These are phyloP conservation scores for Campoplex nolae DNA, from an alignment of 2,888 invertebrate genomes.

Conservation along the genomic window DNA sequence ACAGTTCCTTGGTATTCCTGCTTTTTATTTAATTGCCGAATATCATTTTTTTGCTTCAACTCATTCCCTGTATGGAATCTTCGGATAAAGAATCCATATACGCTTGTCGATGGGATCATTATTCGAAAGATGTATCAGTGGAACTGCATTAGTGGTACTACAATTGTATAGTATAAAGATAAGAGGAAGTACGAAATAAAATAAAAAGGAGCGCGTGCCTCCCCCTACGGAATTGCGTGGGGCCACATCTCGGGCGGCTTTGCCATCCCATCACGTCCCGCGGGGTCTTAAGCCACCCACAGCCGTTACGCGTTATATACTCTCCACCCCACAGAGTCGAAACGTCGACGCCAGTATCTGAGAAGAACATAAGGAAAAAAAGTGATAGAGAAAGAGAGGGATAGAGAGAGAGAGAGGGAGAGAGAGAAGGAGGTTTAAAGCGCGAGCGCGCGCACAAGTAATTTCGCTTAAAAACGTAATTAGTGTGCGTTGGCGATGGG, in stretches of 20 bases:
- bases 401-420: not conserved
- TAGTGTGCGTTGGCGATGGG: constrained; percentile 80
- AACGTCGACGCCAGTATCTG: constrained; percentile 61
- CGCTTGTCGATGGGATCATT: not conserved
- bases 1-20: not conserved
- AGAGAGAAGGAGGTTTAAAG: constrained; percentile 15
- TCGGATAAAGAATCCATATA: not conserved
- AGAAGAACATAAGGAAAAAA: constrained; percentile 13
- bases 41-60: not conserved
- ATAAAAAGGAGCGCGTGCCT: constrained; percentile 53
- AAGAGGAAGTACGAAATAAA: constrained; percentile 52
- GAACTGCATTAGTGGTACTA: not conserved
- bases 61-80: not conserved
- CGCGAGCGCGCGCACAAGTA: constrained; percentile 77
- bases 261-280: constrained; percentile 57
- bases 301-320: constrained; percentile 55
- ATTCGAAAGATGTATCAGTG: not conserved
- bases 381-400: too few relatives aligned
- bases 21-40: too few relatives aligned
- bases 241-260: constrained; percentile 46
- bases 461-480: constrained; percentile 84
- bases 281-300: constrained; percentile 68
- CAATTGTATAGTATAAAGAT: not conserved
- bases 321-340: constrained; percentile 25
- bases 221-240: constrained; percentile 69